A percentile compares a stretch with the other conserved stretches of the same genome.
These are phyloP conservation scores for Nomada hirtipes DNA, from an alignment of 2,888 invertebrate species.

Conservation along the genomic window DNA sequence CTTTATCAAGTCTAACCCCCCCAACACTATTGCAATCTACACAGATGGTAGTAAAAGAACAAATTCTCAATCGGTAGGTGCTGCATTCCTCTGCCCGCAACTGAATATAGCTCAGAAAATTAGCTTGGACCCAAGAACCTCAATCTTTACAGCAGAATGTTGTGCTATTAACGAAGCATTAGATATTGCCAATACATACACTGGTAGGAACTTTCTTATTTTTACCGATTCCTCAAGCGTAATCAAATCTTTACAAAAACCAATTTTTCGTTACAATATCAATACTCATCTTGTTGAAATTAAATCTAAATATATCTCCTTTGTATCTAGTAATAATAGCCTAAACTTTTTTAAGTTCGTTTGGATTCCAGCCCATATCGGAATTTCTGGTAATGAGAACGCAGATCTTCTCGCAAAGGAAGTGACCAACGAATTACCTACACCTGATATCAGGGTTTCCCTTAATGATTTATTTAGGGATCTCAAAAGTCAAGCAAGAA, in stretches of 20 bases:
- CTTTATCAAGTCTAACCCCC: background rate
- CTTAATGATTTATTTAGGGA: no score
- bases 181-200: background rate
- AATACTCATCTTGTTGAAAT: slow-evolving; percentile 4
- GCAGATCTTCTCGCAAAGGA: no score
- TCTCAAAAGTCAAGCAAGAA: no score
- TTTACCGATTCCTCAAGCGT: background rate
- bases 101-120: background rate
- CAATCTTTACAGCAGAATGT: slow-evolving; percentile 3
- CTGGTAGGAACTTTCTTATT: background rate
- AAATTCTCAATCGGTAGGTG: background rate
- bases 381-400: no score
- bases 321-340: no score
- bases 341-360: no score
- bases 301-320: background rate
- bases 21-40: background rate
- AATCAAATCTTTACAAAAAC: background rate
- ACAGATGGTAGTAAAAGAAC: background rate
- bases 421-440: no score
- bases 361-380: no score
- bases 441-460: no score
- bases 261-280: background rate
- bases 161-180: slow-evolving; percentile 7
- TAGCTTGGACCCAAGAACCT: background rate
- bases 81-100: background rate